Conservation (phyloP, 2,113 vertebrate species). For the Hemicordylus capensis region DNA sequence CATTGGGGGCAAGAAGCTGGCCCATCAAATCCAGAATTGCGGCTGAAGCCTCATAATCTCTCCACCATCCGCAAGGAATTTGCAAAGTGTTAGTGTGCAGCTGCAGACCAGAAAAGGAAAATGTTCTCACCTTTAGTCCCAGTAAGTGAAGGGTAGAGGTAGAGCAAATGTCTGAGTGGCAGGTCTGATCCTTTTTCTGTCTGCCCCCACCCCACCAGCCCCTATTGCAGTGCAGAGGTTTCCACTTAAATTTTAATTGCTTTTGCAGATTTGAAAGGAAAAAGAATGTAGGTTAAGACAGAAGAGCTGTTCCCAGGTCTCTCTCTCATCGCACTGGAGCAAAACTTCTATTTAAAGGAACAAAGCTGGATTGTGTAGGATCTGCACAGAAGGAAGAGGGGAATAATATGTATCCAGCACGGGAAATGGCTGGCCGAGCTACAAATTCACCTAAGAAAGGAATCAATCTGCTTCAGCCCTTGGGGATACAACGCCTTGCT, state of each 20-base stretch:
- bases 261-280: constrained; percentile 28
- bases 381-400: background rate
- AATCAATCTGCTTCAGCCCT: background rate
- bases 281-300: constrained; percentile 25
- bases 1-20: background rate
- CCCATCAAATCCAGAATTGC: background rate
- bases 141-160: background rate
- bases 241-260: constrained; percentile 38
- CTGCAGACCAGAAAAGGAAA: background rate
- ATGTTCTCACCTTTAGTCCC: background rate
- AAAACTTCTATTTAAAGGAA: constrained; percentile 9
- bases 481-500: background rate
- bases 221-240: constrained; percentile 21
- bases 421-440: background rate
- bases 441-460: background rate
- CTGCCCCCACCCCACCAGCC: background rate
- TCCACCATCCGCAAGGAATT: background rate
- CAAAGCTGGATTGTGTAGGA: background rate
- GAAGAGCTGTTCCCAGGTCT: background rate
- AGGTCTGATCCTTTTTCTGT: background rate
- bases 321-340: background rate
- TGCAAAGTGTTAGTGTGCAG: background rate
- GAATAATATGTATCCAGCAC: background rate
- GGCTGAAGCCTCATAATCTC: background rate
- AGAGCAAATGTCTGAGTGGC: background rate